Evolutionary conservation across 2,888 invertebrate genomes (phyloP).

Genomic region (Athalia rosae): DNA sequence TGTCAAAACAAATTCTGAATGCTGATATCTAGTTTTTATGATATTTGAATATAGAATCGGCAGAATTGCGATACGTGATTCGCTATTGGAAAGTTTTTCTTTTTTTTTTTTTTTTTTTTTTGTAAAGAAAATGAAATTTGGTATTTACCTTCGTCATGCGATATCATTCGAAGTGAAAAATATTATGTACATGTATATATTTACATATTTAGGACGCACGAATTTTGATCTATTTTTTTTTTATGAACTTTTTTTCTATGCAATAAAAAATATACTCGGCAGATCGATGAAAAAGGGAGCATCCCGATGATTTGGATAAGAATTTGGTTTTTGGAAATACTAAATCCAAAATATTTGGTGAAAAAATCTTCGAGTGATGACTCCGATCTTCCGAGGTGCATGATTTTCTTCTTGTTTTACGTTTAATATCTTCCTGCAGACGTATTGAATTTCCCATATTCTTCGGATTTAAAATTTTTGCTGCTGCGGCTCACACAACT

Average conservation of each 20-base stretch:
- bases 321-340: background rate
- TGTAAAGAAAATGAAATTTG: background rate
- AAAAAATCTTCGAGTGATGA: slow-evolving; percentile 26
- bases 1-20: slow-evolving; percentile 17
- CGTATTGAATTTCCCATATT: slow-evolving; percentile 17
- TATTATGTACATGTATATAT: slow-evolving; percentile 38
- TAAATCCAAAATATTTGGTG: slow-evolving; percentile 12
- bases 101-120: background rate
- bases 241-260: background rate
- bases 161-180: slow-evolving; percentile 34
- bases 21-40: slow-evolving; percentile 14
- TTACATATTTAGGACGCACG: slow-evolving; percentile 36
- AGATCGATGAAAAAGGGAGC: slow-evolving; percentile 11
- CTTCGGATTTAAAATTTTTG: slow-evolving; percentile 7
- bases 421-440: slow-evolving; percentile 6
- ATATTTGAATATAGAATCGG: slow-evolving; percentile 19
- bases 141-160: slow-evolving; percentile 19
- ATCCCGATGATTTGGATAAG: background rate
- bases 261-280: background rate
- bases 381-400: background rate
- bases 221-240: background rate
- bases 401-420: background rate
- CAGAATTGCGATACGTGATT: slow-evolving; percentile 8
- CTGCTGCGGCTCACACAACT: slow-evolving; percentile 22
- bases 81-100: background rate